Evolutionary conservation across 2,797 vertebrate genomes (phyloP).

Genomic region (Buphagus erythrorhynchus): DNA sequence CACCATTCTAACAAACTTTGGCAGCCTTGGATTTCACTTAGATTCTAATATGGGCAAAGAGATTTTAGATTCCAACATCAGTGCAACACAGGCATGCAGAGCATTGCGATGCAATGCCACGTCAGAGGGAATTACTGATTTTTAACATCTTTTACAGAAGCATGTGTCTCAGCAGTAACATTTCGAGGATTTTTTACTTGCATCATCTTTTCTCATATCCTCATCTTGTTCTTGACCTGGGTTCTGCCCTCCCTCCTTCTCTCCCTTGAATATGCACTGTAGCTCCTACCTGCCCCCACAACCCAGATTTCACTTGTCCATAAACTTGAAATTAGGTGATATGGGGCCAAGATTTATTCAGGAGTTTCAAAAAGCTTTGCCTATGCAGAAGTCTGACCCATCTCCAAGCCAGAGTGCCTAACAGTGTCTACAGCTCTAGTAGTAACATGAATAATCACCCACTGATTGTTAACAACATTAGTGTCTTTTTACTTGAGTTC

Average conservation of each 20-base stretch:
- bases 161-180: background rate
- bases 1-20: background rate
- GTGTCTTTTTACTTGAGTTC: background rate
- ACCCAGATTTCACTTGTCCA: background rate
- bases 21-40: background rate
- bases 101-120: background rate
- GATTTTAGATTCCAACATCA: background rate
- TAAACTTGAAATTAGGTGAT: background rate
- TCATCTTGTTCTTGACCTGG: background rate
- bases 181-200: background rate
- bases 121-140: background rate
- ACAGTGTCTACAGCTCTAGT: background rate
- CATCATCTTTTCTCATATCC: background rate
- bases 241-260: background rate
- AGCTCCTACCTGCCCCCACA: background rate
- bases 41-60: background rate
- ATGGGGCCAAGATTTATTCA: background rate
- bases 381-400: background rate
- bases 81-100: background rate
- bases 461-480: background rate
- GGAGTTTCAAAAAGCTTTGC: background rate
- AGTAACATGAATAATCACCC: background rate
- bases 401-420: background rate
- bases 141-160: background rate
- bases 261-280: background rate